Evolutionary conservation across 2,888 invertebrate species (phyloP), one percentile per base, ranked within the genome.

Genomic region (Spialia ferax): DNA sequence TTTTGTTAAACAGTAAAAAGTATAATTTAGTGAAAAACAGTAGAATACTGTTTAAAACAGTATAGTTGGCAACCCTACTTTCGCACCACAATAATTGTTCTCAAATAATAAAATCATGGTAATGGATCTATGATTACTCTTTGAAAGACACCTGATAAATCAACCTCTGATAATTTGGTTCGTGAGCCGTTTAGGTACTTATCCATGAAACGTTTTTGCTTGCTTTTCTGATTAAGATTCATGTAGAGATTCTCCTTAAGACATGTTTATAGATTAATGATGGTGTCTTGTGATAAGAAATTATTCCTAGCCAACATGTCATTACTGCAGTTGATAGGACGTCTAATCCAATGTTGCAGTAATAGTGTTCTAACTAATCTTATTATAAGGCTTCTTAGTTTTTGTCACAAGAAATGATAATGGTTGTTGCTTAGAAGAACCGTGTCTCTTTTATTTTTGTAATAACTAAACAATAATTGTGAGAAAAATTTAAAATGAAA

Each of bases 111-210:
- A 82, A 82, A 84, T 81, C 77, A 68, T 73, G 73, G 76, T 88
- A 87, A 88, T 88, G 82, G 75, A 80, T 82, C 85, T 87, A 82
- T 86, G 85, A 90, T 87, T 78, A 80, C 77, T 73, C 73, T 80
- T 84, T 83, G 86, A 87, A 85, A 82, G 84, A 83, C 80, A 75
- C 80, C 78, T 80, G 85, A 88, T 88, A 82, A 86, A 84, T 85
- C 81, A 84, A 81, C 83, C 71, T 73, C 75, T 77, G 74, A 71
- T 73, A 73, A 71, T 65, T 68, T 56, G 64, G 26, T 42, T 45
- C 60, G 68, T 65, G 55, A 63, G 72, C 66, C 77, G 77, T 74
- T 77, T 78, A 71, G 74, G 73, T 74, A 73, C 75, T 77, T 74
- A 75, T 69, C 69, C 72, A 74, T 71, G 70, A 77, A 72, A 72